Evolutionary conservation across 2,113 vertebrate genomes (phyloP), one percentile per base, ranked within the genome.

Genomic region (Hemiscyllium ocellatum): DNA sequence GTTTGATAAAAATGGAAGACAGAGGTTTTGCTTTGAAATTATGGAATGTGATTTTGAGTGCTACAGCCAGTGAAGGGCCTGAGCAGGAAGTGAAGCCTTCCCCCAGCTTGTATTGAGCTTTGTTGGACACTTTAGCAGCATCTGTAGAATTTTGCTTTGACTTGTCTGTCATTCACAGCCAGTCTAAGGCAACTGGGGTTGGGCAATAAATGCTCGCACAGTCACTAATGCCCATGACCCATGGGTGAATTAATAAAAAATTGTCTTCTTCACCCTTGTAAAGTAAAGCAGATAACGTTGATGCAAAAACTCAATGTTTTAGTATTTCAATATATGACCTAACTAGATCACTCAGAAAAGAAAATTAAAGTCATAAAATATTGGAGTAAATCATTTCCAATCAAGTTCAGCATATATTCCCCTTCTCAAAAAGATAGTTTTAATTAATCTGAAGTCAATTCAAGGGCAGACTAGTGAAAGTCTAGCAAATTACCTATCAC

Each of bases 371-470:
- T 24, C 47, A 70, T 94, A 22, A 94, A 94, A 94, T 47, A 70
- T 47, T 70, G 70, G 68, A 47, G 66, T 94, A 70, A 94, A 69
- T 42, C 93, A 19, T 37, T 70, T 47, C 37, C 47, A 69, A 94
- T 70, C 68, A 94, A 10, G 22, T 70, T n/a, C n/a, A 70, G 22
- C 22, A 47, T 70, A 50, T 70, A 69, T 94, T 50, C 37, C 37
- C 66, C n/a, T 29, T 50, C 93, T 47, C 6, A 47, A 94, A 70
- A 94, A 94, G 37, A 47, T 47, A 24, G 10, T 87, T 29, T 52
- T 50, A 94, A 70, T 94, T 94, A 70, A 70, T 94, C 68, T 68
- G 93, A 94, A 26, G 93, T 94, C 93, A 94, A 50, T 94, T 70
- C 93, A 94, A 94, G 93, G 37, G 93, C 93, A 94, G n/a, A 22